Evolutionary conservation across 2,113 vertebrate species (phyloP).

Genomic region (Garra rufa): DNA sequence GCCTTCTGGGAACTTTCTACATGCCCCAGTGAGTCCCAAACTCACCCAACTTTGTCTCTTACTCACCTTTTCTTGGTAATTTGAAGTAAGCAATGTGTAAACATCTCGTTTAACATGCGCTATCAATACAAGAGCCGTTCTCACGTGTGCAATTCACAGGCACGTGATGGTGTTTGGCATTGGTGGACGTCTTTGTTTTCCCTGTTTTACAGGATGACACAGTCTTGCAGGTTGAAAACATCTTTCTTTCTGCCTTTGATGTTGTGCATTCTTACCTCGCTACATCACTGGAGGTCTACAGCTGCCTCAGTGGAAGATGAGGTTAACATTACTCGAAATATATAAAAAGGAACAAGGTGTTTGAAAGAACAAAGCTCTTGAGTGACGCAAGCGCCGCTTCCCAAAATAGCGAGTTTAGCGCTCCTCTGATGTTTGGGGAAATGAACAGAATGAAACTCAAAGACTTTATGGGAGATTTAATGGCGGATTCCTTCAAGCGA

Average conservation of each 20-base stretch:
- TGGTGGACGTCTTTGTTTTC: slow-evolving; percentile 22
- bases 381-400: slow-evolving; percentile 38
- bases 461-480: slow-evolving; percentile 48
- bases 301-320: slow-evolving; percentile 67
- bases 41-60: slow-evolving; percentile 47
- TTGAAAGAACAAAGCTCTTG: slow-evolving; percentile 28
- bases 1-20: slow-evolving; percentile 59
- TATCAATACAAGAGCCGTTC: slow-evolving; percentile 18
- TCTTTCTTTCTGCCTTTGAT: slow-evolving; percentile 71
- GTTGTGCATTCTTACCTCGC: slow-evolving; percentile 72
- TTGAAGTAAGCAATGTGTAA: background rate
- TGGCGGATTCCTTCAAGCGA: slow-evolving; percentile 25
- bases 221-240: slow-evolving; percentile 61
- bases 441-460: slow-evolving; percentile 48
- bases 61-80: slow-evolving; percentile 34
- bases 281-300: slow-evolving; percentile 74
- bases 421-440: slow-evolving; percentile 49
- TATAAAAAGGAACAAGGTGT: slow-evolving; percentile 39
- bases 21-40: slow-evolving; percentile 55
- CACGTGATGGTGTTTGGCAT: slow-evolving; percentile 58
- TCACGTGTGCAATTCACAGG: slow-evolving; percentile 61
- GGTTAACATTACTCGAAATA: slow-evolving; percentile 28
- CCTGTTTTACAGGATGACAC: slow-evolving; percentile 71
- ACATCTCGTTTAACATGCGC: slow-evolving; percentile 49
- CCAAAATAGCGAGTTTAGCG: slow-evolving; percentile 34